Base-by-base conservation (phyloP, 2,797 vertebrate species). In the Microctenopoma steveboyesi region DNA sequence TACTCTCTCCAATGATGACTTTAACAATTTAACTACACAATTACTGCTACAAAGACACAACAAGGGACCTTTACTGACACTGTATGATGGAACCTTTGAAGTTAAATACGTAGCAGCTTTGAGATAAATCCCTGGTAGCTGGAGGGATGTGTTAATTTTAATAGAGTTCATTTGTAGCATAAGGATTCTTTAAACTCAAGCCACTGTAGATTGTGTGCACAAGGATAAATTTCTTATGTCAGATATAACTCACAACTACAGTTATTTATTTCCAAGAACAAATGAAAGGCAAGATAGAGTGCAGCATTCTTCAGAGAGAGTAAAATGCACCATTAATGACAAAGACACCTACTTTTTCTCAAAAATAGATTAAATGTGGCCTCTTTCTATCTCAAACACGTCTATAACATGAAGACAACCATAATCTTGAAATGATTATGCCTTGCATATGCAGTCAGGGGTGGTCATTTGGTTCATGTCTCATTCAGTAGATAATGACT, bases 401-500 rank as follows among this genome's bases (percentile, higher is more conserved):
- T 47, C 50, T 55, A 4, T 22, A 72, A 72, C 30, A 42, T 45
- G 48, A 70, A 72, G 58, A 80, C 55, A 69, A 69, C 65, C 48
- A 49, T 61, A 58, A 83, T 72, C 62, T 72, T 79, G 69, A 83
- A 84, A 70, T 39, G 35, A 67, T 76, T 84, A 91, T 88, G 61
- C 56, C 33, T 71, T 73, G 74, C 84, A 88, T 69, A 83, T 86
- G 81, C 85, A 73, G 82, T 47, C 69, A 59, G 33, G 33, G 59
- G 69, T 74, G 70, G 70, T 76, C 72, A 69, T 80, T 81, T 22
- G 1, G 50, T 69, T 58, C 68, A 52, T 22, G 58, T 82, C 76
- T 87, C 78, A 66, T 82, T 90, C 72, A 73, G 77, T 35, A 76
- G 71, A 76, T 85, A 88, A 89, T 89, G 74, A 88, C 87, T 91